These are phyloP conservation scores for Tangara arthus DNA, from an alignment of 2,797 vertebrate genomes.

Conservation along the genomic window DNA sequence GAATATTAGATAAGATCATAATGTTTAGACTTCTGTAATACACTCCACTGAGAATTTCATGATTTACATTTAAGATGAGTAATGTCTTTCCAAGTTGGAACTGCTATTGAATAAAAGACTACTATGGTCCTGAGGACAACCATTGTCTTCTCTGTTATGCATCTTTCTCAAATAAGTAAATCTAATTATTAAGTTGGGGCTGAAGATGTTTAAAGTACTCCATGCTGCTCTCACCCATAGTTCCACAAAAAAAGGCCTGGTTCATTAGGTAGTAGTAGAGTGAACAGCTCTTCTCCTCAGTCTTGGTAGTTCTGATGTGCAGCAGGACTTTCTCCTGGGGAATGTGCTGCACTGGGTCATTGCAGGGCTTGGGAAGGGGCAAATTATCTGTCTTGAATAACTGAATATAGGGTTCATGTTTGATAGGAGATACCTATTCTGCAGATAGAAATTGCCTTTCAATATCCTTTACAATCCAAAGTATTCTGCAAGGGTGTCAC, in stretches of 20 bases:
- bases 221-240: rapidly evolving
- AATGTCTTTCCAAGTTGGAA: background rate
- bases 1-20: slow-evolving; percentile 22
- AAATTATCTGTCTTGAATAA: background rate
- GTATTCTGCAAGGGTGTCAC: background rate
- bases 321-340: background rate
- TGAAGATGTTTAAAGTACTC: background rate
- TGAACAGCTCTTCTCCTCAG: background rate
- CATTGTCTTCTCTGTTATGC: background rate
- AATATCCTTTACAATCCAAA: background rate
- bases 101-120: background rate
- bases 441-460: background rate
- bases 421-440: background rate
- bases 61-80: background rate
- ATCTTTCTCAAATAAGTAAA: background rate
- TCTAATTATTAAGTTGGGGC: background rate
- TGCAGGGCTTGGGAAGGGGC: background rate
- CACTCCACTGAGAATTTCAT: background rate
- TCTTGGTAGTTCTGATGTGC: background rate
- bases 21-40: slow-evolving; percentile 15
- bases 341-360: background rate
- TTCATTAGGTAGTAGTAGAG: background rate
- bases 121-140: background rate
- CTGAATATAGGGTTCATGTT: background rate
- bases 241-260: background rate